Evolutionary conservation across 1,140 invertebrate species (phyloP).

Genomic region (Cyclina sinensis): DNA sequence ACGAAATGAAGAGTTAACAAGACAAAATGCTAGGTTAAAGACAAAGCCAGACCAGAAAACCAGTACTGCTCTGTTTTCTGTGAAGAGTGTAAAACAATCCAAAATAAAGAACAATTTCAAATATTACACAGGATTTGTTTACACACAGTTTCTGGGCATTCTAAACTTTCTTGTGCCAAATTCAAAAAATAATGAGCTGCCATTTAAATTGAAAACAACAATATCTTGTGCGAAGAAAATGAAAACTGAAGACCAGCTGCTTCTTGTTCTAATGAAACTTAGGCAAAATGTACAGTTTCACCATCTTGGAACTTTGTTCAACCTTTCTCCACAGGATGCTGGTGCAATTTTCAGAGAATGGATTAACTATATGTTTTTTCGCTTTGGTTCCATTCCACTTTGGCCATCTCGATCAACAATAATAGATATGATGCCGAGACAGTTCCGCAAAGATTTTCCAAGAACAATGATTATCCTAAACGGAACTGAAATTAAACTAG

Average conservation of each 20-base stretch:
- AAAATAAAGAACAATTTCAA: slow-evolving; percentile 34
- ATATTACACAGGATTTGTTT: too few relatives aligned
- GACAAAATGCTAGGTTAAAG: too few relatives aligned
- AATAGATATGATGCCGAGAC: slow-evolving; percentile 36
- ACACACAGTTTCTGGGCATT: slow-evolving; percentile 13
- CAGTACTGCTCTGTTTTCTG: neutral
- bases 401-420: slow-evolving; percentile 10
- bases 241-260: slow-evolving; percentile 9
- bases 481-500: slow-evolving; percentile 22
- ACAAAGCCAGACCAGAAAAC: neutral
- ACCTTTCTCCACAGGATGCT: neutral
- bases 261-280: slow-evolving; percentile 38
- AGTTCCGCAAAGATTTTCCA: slow-evolving; percentile 50
- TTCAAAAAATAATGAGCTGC: too few relatives aligned
- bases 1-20: neutral
- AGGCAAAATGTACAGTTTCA: slow-evolving; percentile 33
- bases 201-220: neutral
- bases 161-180: slow-evolving; percentile 51
- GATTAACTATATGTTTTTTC: slow-evolving; percentile 54
- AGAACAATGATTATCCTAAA: slow-evolving; percentile 6
- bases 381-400: slow-evolving; percentile 26
- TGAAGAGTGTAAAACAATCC: neutral
- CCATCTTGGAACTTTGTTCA: slow-evolving; percentile 1
- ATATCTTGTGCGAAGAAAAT: slow-evolving; percentile 8
- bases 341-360: slow-evolving; percentile 36